Conservation (phyloP, 2,113 vertebrate species). For the Centrocercus urophasianus region DNA sequence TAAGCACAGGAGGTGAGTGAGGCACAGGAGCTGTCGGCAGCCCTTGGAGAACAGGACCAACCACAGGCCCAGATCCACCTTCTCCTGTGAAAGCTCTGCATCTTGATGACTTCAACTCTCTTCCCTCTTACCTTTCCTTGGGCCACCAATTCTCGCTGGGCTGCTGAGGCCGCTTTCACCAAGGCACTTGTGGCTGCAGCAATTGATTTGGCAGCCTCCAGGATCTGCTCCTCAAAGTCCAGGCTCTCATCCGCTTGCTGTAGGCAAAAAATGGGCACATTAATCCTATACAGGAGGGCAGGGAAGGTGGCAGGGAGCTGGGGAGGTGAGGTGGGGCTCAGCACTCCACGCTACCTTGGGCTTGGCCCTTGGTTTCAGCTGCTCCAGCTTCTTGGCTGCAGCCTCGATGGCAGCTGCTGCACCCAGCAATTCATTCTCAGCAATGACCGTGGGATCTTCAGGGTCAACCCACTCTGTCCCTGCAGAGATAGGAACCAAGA, state of each 20-base stretch:
- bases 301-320: not conserved
- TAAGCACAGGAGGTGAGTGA: not conserved
- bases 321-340: not conserved
- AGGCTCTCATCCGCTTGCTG: constrained; percentile 97
- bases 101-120: not conserved
- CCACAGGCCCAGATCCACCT: not conserved
- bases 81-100: not conserved
- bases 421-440: constrained; percentile 94
- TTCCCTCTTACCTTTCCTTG: constrained; percentile 91
- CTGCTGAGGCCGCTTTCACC: constrained; percentile 96
- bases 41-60: not conserved
- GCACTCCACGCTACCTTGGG: constrained; percentile 85
- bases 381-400: constrained; percentile 98
- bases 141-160: constrained; percentile 95
- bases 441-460: constrained; percentile 95
- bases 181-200: constrained; percentile 92
- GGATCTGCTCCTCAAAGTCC: constrained; percentile 98
- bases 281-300: not conserved
- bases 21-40: not conserved
- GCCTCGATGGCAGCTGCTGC: constrained; percentile 97
- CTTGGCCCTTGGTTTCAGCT: constrained; percentile 95
- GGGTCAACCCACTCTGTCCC: constrained; percentile 96
- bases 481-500: not conserved
- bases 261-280: not conserved
- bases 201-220: constrained; percentile 98